phyloP scores from a whole-genome alignment of 2,113 vertebrate species.

The Connochaetes taurinus region DNA sequence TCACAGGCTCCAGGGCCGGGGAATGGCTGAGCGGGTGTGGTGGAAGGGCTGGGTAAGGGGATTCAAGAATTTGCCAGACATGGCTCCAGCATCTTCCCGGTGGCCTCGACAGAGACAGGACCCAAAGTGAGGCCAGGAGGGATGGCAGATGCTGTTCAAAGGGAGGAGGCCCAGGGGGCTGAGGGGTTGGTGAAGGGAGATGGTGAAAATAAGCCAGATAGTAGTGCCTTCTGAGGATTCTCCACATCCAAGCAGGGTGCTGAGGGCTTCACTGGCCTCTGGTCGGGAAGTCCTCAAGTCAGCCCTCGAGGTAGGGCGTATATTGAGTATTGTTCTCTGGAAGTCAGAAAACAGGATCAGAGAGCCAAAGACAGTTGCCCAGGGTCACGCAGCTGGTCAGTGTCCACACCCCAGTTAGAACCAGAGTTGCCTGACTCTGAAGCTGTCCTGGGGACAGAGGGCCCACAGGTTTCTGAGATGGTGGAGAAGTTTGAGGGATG shows the following conservation, averaged over 20 bases:
- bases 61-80: background rate
- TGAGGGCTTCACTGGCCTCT: background rate
- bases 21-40: background rate
- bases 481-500: background rate
- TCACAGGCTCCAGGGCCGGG: constrained; percentile 17
- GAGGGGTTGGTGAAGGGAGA: background rate
- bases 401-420: background rate
- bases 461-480: background rate
- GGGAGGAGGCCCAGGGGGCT: background rate
- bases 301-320: background rate
- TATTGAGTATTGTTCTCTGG: background rate
- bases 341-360: background rate
- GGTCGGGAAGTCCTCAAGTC: no score
- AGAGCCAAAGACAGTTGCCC: background rate
- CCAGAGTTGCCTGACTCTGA: background rate
- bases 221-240: background rate
- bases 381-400: background rate
- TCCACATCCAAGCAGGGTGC: background rate
- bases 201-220: background rate
- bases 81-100: background rate
- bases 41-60: background rate
- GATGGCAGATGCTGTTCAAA: background rate
- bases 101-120: background rate
- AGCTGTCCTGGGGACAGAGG: background rate
- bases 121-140: background rate